Percentiles rank a stretch among this genome's conserved stretches.
Evolutionary conservation across 53 echinoderm and acorn worm genomes (phyloP).

Genomic region (Echinarachnius parma): DNA sequence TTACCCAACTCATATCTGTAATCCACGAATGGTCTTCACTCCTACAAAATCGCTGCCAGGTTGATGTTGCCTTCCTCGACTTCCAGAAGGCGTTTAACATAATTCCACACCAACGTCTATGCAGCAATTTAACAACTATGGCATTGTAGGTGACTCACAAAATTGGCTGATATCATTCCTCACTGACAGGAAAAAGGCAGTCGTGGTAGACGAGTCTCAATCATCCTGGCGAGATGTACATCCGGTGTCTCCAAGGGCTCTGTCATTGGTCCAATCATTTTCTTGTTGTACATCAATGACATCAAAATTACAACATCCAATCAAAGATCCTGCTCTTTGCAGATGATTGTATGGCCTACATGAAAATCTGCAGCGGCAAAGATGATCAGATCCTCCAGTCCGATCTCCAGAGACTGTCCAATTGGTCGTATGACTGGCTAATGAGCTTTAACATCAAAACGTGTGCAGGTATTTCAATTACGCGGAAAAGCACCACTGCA

Average conservation of each 20-base stretch:
- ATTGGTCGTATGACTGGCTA: no score
- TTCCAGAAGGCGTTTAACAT: no score
- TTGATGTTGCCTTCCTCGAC: conserved; percentile 13
- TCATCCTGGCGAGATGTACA: not conserved
- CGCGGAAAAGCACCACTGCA: no score
- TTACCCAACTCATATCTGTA: conserved; percentile 11
- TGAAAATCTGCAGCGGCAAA: not conserved
- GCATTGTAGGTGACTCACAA: not conserved
- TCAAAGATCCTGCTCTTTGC: not conserved
- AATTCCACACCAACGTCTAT: no score
- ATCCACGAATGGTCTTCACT: conserved; percentile 29
- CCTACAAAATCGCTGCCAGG: conserved; percentile 9
- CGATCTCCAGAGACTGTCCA: no score
- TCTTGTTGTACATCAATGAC: not conserved
- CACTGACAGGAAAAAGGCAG: not conserved
- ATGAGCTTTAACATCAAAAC: no score
- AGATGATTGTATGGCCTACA: not conserved
- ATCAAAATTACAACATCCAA: not conserved
- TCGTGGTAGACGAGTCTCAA: not conserved
- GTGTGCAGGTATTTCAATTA: no score
- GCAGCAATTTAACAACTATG: no score
- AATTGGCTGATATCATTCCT: not conserved
- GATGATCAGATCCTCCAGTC: no score
- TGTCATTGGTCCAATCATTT: no score
- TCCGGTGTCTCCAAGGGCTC: not conserved